Evolutionary conservation across 2,888 invertebrate species (phyloP).

Genomic region (Teinopalpus imperialis): DNA sequence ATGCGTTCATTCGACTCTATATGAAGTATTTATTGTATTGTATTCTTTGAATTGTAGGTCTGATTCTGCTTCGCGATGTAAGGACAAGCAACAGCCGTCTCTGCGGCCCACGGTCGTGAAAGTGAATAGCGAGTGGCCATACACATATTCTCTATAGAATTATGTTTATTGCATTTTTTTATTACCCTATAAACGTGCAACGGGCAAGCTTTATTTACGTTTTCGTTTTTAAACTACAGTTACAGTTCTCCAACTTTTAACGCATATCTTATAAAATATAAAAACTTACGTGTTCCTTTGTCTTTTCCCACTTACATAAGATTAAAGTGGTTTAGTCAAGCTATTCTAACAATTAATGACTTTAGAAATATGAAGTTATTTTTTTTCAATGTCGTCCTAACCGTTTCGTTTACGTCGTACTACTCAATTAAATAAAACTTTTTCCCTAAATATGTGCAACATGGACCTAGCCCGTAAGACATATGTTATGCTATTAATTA

Average conservation of each 20-base stretch:
- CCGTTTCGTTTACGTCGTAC: too few relatives aligned
- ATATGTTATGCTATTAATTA: too few relatives aligned
- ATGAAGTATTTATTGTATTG: constrained; percentile 56
- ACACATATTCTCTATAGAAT: constrained; percentile 26
- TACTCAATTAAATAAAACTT: too few relatives aligned
- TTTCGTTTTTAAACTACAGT: constrained; percentile 20
- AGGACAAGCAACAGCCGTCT: constrained; percentile 14
- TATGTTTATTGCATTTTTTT: constrained; percentile 28
- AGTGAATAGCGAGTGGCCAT: constrained; percentile 27
- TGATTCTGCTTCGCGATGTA: constrained; percentile 16
- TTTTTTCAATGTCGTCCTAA: too few relatives aligned
- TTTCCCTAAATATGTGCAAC: too few relatives aligned
- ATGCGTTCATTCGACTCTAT: constrained; percentile 51
- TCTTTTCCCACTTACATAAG: background rate
- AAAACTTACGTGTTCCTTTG: constrained; percentile 4
- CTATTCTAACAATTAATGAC: background rate
- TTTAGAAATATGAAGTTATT: too few relatives aligned
- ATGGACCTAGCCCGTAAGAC: too few relatives aligned
- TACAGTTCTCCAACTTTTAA: constrained; percentile 4
- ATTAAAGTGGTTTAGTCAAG: background rate
- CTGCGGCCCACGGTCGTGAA: constrained; percentile 23
- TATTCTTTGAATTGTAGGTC: constrained; percentile 27
- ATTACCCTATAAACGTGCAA: constrained; percentile 23
- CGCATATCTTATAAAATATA: background rate
- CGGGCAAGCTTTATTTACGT: constrained; percentile 20